Conservation (phyloP, 1,140 invertebrate genomes). For the Ephestia elutella region DNA sequence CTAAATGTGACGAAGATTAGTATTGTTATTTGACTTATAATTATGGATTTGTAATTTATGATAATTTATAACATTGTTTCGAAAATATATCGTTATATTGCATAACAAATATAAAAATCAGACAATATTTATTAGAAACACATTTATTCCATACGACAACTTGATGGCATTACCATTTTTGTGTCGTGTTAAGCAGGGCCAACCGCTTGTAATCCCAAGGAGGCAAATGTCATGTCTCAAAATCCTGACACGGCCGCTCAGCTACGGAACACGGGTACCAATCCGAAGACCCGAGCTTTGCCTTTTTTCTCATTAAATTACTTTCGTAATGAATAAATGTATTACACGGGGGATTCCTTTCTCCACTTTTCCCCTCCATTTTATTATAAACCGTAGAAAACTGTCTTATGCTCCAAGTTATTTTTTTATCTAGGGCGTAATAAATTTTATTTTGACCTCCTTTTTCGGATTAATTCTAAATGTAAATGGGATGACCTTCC, state of each 20-base stretch:
- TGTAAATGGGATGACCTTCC: slow-evolving; percentile 40
- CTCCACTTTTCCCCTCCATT: slow-evolving; percentile 47
- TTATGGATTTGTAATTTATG: no score
- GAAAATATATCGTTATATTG: no score
- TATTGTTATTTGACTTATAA: no score
- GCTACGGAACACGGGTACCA: slow-evolving; percentile 14
- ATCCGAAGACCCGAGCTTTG: slow-evolving; percentile 12
- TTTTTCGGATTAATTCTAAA: slow-evolving; percentile 49
- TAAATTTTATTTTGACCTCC: slow-evolving; percentile 49
- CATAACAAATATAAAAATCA: no score
- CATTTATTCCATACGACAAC: neutral
- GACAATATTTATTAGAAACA: neutral
- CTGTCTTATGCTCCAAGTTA: slow-evolving; percentile 47
- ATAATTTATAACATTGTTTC: no score
- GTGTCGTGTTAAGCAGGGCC: slow-evolving; percentile 2
- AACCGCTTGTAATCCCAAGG: neutral
- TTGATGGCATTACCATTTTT: neutral
- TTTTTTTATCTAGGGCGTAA: slow-evolving; percentile 50
- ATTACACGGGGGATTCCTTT: slow-evolving; percentile 56
- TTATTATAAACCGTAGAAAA: slow-evolving; percentile 54
- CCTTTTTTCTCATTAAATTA: slow-evolving; percentile 56
- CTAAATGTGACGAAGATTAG: no score
- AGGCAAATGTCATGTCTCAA: neutral
- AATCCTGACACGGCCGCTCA: neutral
- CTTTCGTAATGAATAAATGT: slow-evolving; percentile 65